These are phyloP conservation scores for Lasiurus borealis DNA, from an alignment of 2,113 vertebrate species.

Conservation along the genomic window DNA sequence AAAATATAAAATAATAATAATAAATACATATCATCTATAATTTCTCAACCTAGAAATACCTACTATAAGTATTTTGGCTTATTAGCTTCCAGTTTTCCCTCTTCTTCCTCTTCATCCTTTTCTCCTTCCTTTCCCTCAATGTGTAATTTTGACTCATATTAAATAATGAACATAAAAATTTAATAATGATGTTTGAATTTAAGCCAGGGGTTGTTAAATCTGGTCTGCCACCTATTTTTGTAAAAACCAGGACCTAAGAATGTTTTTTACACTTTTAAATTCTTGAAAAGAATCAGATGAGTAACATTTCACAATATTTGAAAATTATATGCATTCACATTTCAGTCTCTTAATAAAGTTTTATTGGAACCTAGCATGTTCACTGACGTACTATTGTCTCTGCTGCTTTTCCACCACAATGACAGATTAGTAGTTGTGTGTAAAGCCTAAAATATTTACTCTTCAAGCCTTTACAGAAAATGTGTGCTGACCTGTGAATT, in stretches of 20 bases:
- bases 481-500: not conserved
- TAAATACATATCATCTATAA: not conserved
- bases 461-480: not conserved
- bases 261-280: not conserved
- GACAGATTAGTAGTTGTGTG: not conserved
- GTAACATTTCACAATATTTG: not conserved
- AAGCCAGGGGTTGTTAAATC: not conserved
- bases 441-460: not conserved
- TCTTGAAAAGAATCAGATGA: not conserved
- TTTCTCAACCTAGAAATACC: not conserved
- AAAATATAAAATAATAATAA: constrained; percentile 3
- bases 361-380: not conserved
- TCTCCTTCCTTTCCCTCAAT: not conserved
- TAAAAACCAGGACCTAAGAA: not conserved
- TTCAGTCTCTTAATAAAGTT: not conserved
- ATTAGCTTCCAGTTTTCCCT: not conserved
- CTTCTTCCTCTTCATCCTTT: fast-evolving
- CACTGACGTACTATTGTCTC: not conserved
- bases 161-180: not conserved
- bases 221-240: not conserved
- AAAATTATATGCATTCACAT: constrained; percentile 16
- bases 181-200: constrained; percentile 12
- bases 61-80: not conserved
- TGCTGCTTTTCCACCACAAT: not conserved
- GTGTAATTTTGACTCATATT: constrained; percentile 6